Conservation (phyloP, 2,888 invertebrate species). For the Sipunculus nudus region DNA sequence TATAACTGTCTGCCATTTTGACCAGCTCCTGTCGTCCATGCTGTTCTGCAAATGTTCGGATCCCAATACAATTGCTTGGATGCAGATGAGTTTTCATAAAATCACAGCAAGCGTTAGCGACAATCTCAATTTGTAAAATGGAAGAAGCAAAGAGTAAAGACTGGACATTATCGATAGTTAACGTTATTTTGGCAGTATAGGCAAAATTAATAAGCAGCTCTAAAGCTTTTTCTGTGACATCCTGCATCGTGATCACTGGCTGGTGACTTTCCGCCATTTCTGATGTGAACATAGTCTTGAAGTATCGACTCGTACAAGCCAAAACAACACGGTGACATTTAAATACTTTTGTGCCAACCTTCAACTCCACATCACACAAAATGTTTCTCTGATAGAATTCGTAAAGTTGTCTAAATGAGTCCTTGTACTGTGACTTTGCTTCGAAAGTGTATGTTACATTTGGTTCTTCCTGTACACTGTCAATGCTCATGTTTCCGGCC, state of each 20-base stretch:
- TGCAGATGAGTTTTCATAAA: conserved; percentile 67
- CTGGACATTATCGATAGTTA: conserved; percentile 67
- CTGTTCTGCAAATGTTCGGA: conserved; percentile 67
- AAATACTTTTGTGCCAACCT: conserved; percentile 52
- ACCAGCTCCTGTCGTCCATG: conserved; percentile 63
- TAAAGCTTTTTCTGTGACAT: conserved; percentile 62
- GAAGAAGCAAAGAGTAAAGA: conserved; percentile 67
- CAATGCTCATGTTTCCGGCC: too few relatives aligned
- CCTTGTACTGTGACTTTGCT: conserved; percentile 20
- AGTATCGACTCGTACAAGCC: conserved; percentile 67
- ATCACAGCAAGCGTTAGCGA: conserved; percentile 66
- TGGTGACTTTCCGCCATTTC: conserved; percentile 64
- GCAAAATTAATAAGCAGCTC: conserved; percentile 66
- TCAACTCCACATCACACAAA: conserved; percentile 65
- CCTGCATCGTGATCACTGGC: conserved; percentile 59
- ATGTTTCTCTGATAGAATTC: conserved; percentile 22
- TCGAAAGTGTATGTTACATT: conserved; percentile 23
- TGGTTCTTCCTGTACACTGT: too few relatives aligned
- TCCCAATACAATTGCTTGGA: conserved; percentile 66
- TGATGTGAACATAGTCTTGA: conserved; percentile 68
- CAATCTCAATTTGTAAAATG: conserved; percentile 67
- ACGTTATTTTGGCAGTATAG: conserved; percentile 65
- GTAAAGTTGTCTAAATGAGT: conserved; percentile 24
- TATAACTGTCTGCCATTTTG: conserved; percentile 58
- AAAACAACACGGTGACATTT: conserved; percentile 67